Evolutionary conservation across 2,888 invertebrate species (phyloP).

Genomic region (Helobdella robusta): DNA sequence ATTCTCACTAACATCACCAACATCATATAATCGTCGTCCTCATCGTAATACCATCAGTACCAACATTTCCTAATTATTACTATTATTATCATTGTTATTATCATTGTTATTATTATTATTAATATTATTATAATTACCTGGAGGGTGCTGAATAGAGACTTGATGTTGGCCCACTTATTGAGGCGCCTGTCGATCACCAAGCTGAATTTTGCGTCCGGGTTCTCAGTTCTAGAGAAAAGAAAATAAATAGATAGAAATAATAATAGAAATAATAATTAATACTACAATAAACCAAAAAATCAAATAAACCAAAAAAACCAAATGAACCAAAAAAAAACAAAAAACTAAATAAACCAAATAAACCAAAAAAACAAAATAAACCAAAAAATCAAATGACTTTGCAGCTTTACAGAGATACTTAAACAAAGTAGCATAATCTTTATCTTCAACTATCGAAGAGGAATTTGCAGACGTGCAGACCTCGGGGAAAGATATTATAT

Average conservation of each 20-base stretch:
- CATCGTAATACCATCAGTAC: background rate
- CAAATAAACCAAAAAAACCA: too few species aligned
- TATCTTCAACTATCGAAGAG: too few species aligned
- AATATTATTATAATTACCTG: background rate
- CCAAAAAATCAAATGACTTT: too few species aligned
- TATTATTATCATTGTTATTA: background rate
- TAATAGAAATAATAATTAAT: constrained; percentile 1
- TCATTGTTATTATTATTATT: background rate
- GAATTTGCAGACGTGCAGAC: too few species aligned
- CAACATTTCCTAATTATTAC: background rate
- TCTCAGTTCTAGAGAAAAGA: background rate
- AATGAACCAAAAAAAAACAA: too few species aligned
- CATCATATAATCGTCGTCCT: background rate
- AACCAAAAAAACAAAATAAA: too few species aligned
- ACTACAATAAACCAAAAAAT: too few species aligned
- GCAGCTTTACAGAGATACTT: too few species aligned
- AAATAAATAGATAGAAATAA: background rate
- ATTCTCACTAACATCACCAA: background rate
- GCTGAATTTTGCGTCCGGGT: background rate
- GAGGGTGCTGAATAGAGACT: background rate
- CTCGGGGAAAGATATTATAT: too few species aligned
- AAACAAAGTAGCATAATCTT: too few species aligned
- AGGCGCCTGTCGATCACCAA: constrained; percentile 5
- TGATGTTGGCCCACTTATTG: constrained; percentile 4
- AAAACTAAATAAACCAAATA: too few species aligned